Conservation (phyloP, 2,113 vertebrate genomes). For the Brevimyrus niger region DNA sequence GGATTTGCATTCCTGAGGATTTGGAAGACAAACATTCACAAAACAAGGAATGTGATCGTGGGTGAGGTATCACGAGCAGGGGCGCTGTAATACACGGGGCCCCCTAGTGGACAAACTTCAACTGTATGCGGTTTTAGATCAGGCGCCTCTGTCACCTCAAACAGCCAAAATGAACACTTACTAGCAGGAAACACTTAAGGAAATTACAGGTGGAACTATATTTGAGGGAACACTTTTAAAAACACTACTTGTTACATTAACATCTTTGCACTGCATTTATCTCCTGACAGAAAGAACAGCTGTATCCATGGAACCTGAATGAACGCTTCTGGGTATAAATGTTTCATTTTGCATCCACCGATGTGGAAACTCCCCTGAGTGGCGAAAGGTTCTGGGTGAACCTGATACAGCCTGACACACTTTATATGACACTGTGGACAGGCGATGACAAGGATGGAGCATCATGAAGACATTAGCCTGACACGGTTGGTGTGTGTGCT, state of each 20-base stretch:
- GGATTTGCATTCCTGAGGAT: constrained; percentile 61
- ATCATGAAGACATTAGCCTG: not conserved
- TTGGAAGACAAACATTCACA: constrained; percentile 20
- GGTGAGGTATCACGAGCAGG: not conserved
- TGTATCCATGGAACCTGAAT: not conserved
- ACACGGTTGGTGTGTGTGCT: not conserved
- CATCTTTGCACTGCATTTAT: not conserved
- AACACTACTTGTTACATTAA: not conserved
- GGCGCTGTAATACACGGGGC: too few relatives aligned
- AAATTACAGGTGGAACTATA: not conserved
- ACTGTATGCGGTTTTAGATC: not conserved
- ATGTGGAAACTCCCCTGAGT: not conserved
- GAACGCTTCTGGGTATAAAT: not conserved
- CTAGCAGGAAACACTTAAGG: not conserved
- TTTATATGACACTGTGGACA: constrained; percentile 7
- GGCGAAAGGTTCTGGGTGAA: not conserved
- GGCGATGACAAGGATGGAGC: not conserved
- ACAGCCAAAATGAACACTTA: not conserved
- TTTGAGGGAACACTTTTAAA: not conserved
- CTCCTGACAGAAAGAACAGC: not conserved
- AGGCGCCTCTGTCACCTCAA: not conserved
- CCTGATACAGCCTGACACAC: constrained; percentile 31
- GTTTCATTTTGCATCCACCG: not conserved
- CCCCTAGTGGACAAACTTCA: too few relatives aligned
- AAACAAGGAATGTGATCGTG: not conserved